Percentiles rank a stretch among this genome's conserved stretches.
Conservation (phyloP, 2,797 vertebrate species). For the Tauraco hartlaubi region DNA sequence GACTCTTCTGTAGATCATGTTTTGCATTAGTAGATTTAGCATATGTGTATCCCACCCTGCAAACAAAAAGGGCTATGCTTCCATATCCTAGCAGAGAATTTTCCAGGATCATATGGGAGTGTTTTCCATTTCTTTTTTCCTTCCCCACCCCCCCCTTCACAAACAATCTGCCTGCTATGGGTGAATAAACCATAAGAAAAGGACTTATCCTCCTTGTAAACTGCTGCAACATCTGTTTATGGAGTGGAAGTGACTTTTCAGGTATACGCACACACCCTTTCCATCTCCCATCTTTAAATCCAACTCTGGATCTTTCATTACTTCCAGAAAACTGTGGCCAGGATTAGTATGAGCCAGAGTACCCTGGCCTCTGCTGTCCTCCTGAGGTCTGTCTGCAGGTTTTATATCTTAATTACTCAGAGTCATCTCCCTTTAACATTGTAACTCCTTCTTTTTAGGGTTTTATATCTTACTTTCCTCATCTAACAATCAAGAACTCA, state of each 20-base stretch:
- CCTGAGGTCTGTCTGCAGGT: neutral
- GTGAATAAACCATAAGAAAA: neutral
- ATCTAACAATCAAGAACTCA: neutral
- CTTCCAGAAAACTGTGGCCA: neutral
- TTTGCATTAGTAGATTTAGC: neutral
- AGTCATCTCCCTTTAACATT: neutral
- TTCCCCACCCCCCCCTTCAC: accelerated
- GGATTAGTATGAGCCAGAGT: neutral
- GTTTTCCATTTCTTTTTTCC: neutral
- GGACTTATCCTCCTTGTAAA: neutral
- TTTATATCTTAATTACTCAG: neutral
- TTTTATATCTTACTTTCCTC: neutral
- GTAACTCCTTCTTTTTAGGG: neutral
- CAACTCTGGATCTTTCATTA: neutral
- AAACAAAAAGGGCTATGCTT: neutral
- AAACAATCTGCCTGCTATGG: neutral
- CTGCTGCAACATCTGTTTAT: neutral
- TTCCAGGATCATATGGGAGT: neutral
- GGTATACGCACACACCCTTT: neutral
- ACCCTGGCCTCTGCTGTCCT: neutral
- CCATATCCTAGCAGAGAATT: neutral
- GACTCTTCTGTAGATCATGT: neutral
- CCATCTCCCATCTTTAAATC: neutral
- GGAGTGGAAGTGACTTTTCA: neutral
- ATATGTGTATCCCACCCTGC: neutral